These are phyloP conservation scores for Neelides sp. DNA, from an alignment of 1,140 invertebrate genomes.

Conservation along the genomic window DNA sequence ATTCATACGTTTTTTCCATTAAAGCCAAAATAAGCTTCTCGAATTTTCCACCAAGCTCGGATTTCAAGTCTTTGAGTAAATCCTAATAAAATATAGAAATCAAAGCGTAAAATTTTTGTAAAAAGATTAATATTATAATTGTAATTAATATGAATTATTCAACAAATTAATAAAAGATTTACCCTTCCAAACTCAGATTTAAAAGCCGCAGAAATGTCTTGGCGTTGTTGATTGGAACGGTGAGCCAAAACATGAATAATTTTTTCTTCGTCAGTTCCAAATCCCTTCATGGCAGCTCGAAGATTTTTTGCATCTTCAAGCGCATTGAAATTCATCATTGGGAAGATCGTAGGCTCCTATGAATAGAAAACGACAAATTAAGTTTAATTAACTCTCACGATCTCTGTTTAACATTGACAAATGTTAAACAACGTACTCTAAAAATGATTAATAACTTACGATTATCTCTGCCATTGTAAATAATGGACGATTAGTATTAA, in stretches of 20 bases:
- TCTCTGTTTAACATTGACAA: too few species aligned
- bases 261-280: conserved; percentile 59
- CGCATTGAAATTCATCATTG: conserved; percentile 48
- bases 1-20: conserved; percentile 53
- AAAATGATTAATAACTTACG: too few species aligned
- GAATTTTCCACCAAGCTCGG: conserved; percentile 46
- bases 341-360: conserved; percentile 48
- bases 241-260: conserved; percentile 57
- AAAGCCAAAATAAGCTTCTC: conserved; percentile 57
- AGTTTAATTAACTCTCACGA: too few species aligned
- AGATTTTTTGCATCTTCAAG: conserved; percentile 52
- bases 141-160: background rate
- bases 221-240: conserved; percentile 52
- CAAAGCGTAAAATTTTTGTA: background rate
- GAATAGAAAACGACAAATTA: too few species aligned
- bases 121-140: background rate
- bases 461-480: too few species aligned
- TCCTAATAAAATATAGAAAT: conserved; percentile 39
- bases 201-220: conserved; percentile 52
- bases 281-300: conserved; percentile 58
- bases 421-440: too few species aligned
- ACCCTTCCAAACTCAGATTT: conserved; percentile 62
- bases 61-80: conserved; percentile 55
- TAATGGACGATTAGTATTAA: too few species aligned
- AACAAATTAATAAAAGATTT: conserved; percentile 23